These are phyloP conservation scores for Saturnia japonica DNA, from an alignment of 2,888 invertebrate species.

Conservation along the genomic window DNA sequence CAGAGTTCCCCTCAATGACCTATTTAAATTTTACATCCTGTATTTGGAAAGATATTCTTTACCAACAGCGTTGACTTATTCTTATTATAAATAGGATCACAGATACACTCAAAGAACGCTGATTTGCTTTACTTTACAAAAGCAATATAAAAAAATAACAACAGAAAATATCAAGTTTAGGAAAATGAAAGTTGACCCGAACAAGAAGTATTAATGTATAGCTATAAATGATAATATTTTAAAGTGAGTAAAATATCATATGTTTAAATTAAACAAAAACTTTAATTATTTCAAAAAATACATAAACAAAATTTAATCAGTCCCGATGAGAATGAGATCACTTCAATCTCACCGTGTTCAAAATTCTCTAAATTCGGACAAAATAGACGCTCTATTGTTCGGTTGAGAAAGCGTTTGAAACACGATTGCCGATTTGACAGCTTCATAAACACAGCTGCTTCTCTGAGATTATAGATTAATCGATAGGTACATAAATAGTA, in stretches of 20 bases:
- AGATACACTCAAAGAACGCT: not conserved
- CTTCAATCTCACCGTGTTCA: slow-evolving; percentile 1
- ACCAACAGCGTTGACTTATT: not conserved
- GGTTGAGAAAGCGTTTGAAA: slow-evolving; percentile 25
- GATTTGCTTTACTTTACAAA: not conserved
- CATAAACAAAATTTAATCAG: slow-evolving; percentile 2
- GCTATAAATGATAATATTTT: too few species aligned
- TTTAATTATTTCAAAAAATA: not conserved
- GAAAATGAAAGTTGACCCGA: not conserved
- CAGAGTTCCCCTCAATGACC: too few species aligned
- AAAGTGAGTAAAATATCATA: not conserved
- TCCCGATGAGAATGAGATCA: not conserved
- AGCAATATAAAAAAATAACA: not conserved
- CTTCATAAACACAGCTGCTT: slow-evolving; percentile 16
- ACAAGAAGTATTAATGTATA: not conserved
- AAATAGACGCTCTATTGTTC: slow-evolving; percentile 15
- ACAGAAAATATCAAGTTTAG: not conserved
- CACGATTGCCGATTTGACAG: slow-evolving; percentile 22
- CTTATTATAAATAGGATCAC: not conserved
- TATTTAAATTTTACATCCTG: too few species aligned
- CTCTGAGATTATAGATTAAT: slow-evolving; percentile 16
- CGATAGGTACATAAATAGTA: not conserved
- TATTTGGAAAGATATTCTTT: too few species aligned
- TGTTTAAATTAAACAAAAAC: not conserved
- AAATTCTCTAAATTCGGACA: not conserved